Conservation (phyloP, 2,888 invertebrate species). For the Pristionchus maxplancki region DNA sequence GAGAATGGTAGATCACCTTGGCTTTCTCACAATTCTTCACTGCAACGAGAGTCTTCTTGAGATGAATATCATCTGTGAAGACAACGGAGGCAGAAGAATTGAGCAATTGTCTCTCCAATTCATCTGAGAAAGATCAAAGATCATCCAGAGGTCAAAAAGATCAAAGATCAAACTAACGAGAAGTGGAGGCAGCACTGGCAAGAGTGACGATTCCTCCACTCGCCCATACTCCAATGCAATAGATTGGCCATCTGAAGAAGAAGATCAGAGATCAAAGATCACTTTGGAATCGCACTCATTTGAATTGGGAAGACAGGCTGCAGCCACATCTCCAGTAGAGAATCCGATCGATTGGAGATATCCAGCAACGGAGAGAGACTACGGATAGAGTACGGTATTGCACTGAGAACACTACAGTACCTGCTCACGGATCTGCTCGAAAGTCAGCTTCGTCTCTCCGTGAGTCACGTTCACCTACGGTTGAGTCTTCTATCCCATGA, state of each 20-base stretch:
- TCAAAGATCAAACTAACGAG: slow-evolving; percentile 60
- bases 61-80: slow-evolving; percentile 21
- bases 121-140: slow-evolving; percentile 33
- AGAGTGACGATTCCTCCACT: slow-evolving; percentile 69
- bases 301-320: slow-evolving; percentile 59
- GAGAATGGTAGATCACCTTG: slow-evolving; percentile 10
- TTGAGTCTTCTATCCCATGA: not conserved
- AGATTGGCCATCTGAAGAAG: slow-evolving; percentile 33
- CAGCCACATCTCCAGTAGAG: slow-evolving; percentile 57
- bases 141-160: not conserved
- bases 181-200: slow-evolving; percentile 70
- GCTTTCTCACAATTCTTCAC: slow-evolving; percentile 30
- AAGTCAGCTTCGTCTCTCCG: not conserved
- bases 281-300: slow-evolving; percentile 53
- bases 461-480: not conserved
- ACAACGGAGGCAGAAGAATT: not conserved
- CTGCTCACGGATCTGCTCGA: not conserved
- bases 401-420: not conserved
- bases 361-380: slow-evolving; percentile 30
- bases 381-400: not conserved
- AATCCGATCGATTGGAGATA: slow-evolving; percentile 54
- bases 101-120: slow-evolving; percentile 13
- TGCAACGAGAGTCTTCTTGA: slow-evolving; percentile 47
- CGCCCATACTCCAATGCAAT: slow-evolving; percentile 33
- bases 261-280: slow-evolving; percentile 14